Percentiles rank a stretch among this genome's conserved stretches.
These are phyloP conservation scores for Lasioglossum leucozonium DNA, from an alignment of 2,888 invertebrate species.

Conservation along the genomic window DNA sequence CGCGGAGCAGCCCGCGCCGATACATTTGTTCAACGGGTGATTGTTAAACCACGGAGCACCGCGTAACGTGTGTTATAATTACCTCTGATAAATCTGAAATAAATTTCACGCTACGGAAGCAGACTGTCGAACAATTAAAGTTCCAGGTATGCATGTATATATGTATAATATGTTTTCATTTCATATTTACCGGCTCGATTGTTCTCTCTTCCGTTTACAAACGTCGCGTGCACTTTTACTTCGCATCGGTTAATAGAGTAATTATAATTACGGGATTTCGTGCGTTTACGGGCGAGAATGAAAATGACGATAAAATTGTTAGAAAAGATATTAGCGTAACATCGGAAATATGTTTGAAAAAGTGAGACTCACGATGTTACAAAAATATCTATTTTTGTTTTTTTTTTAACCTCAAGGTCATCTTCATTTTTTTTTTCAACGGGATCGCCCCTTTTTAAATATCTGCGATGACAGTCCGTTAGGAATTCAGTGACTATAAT, in stretches of 20 bases:
- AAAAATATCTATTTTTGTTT: too few relatives aligned
- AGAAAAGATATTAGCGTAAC: too few relatives aligned
- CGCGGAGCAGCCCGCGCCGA: conserved; percentile 15
- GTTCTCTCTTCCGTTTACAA: background rate
- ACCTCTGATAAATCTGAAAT: conserved; percentile 20
- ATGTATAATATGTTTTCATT: background rate
- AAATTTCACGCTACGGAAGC: background rate
- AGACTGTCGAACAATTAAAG: background rate
- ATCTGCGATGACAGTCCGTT: too few relatives aligned
- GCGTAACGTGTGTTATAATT: background rate
- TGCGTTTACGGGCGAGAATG: background rate
- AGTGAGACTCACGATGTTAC: too few relatives aligned
- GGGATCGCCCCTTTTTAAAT: too few relatives aligned
- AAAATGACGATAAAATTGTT: too few relatives aligned
- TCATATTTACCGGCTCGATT: background rate
- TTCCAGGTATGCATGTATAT: too few relatives aligned
- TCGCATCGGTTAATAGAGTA: background rate
- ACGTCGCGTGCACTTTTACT: background rate
- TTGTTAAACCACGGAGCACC: conserved; percentile 27
- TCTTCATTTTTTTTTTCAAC: too few relatives aligned
- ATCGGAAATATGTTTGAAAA: too few relatives aligned
- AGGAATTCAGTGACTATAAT: too few relatives aligned
- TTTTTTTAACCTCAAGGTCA: too few relatives aligned
- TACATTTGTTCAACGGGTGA: background rate
- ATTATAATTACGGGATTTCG: background rate